Evolutionary conservation across 2,113 vertebrate genomes (phyloP), one percentile per base, ranked within the genome.

Genomic region (Tympanuchus pallidicinctus): DNA sequence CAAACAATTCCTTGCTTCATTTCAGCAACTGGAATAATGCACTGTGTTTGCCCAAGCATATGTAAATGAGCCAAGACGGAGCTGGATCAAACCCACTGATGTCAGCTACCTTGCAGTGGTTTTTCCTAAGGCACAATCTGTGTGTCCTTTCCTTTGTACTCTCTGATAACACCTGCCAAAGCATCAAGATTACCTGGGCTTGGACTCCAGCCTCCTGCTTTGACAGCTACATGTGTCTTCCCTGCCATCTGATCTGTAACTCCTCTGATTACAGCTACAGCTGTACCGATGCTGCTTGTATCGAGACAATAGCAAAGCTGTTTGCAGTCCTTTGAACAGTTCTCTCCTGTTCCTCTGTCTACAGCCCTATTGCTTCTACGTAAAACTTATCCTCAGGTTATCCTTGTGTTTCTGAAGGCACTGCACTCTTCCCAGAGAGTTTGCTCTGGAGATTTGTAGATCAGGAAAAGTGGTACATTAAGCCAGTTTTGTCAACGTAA

Each of bases 11-110:
- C 69, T 71, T 52, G 21, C 72, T 95, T 77, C 72, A 60, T 86
- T 90, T 93, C 66, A 91, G 40, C 64, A 64, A 14, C 76, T 38
- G 60, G 65, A 94, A 57, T 92, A 92, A 88, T 86, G 76, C 72
- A 11, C 42, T 71, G 60, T 61, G 8, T 88, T 93, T 92, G 92
- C 82, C 79, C 57, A 71, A 38, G 19, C 79, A 4, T 54, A 88
- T 34, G 27, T 80, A 76, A 80, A 13, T 2, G 67, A 85, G 71
- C 36, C 71, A 74, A 63, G 72, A 28, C 43, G n/a, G 67, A 63
- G 28, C 17, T 25, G 54, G 73, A 36, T 77, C 25, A 38, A 77
- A 43, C 40, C 20, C 17, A 8, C 2, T 30, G 43, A 27, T 73
- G 48, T 65, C 82, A 79, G 63, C 66, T 64, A 8, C 4, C 3